Evolutionary conservation across 2,113 vertebrate species (phyloP).

Genomic region (Cephalopterus ornatus): DNA sequence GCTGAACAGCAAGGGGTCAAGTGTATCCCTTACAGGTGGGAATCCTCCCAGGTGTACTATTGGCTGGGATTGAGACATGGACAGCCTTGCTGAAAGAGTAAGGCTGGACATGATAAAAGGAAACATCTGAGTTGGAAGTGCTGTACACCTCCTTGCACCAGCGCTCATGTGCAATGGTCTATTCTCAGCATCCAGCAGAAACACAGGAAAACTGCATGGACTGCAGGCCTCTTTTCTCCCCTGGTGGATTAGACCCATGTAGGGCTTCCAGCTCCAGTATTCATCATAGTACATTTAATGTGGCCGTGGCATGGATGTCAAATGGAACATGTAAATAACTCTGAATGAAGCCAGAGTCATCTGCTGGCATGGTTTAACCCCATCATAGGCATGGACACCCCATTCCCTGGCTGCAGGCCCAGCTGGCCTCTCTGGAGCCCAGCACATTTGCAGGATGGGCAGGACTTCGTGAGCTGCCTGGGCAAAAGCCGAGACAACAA

Average conservation of each 20-base stretch:
- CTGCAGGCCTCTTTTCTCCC: neutral
- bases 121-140: neutral
- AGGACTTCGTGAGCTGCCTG: fast-evolving
- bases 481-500: neutral
- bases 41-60: fast-evolving
- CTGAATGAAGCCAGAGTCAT: neutral
- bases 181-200: neutral
- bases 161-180: neutral
- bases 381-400: neutral
- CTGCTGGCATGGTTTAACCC: neutral
- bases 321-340: neutral
- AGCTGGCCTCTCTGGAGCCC: neutral
- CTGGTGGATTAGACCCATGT: neutral
- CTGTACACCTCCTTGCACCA: neutral
- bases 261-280: neutral
- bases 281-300: neutral
- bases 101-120: neutral
- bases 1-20: neutral
- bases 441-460: fast-evolving
- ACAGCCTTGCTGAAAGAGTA: neutral
- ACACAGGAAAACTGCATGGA: neutral
- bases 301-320: fast-evolving
- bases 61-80: fast-evolving
- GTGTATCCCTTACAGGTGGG: neutral
- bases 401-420: fast-evolving